Evolutionary conservation across 2,888 invertebrate genomes (phyloP).

Genomic region (Neoascia interrupta): DNA sequence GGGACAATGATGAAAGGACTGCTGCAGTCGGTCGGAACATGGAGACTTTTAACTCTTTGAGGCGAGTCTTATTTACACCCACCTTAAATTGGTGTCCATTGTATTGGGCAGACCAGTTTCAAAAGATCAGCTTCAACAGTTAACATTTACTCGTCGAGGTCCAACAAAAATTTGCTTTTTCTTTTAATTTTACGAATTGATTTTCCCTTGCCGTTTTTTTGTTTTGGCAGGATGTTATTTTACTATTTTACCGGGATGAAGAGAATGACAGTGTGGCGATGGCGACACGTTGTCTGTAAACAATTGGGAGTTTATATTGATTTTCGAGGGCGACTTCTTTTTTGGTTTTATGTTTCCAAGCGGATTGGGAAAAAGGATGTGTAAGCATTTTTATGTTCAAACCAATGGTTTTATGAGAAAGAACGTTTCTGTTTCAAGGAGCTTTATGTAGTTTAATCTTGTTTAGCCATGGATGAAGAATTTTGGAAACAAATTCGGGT

Average conservation of each 20-base stretch:
- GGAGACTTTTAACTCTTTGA: conserved; percentile 60
- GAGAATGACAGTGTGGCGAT: too few species aligned
- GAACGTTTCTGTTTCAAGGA: conserved; percentile 26
- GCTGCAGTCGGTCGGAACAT: conserved; percentile 36
- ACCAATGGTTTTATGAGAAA: conserved; percentile 17
- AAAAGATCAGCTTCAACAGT: too few species aligned
- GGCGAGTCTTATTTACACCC: conserved; percentile 42
- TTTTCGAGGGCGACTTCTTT: conserved; percentile 35
- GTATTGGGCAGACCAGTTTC: conserved; percentile 10
- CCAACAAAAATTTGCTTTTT: too few species aligned
- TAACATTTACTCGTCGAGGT: too few species aligned
- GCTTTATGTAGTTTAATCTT: conserved; percentile 31
- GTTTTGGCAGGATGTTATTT: not conserved
- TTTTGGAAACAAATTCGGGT: not conserved
- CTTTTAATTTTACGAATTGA: conserved; percentile 3
- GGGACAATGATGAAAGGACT: conserved; percentile 5
- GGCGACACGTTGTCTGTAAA: conserved; percentile 65
- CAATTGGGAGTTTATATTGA: conserved; percentile 63
- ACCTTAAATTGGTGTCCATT: conserved; percentile 42
- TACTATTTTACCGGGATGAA: not conserved
- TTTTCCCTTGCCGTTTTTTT: not conserved
- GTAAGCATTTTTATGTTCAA: conserved; percentile 48
- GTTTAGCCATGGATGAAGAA: conserved; percentile 5
- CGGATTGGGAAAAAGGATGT: conserved; percentile 9
- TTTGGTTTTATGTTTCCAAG: conserved; percentile 40